phyloP scores from a whole-genome alignment of 2,888 invertebrate species.

The Eristalinus aeneus region DNA sequence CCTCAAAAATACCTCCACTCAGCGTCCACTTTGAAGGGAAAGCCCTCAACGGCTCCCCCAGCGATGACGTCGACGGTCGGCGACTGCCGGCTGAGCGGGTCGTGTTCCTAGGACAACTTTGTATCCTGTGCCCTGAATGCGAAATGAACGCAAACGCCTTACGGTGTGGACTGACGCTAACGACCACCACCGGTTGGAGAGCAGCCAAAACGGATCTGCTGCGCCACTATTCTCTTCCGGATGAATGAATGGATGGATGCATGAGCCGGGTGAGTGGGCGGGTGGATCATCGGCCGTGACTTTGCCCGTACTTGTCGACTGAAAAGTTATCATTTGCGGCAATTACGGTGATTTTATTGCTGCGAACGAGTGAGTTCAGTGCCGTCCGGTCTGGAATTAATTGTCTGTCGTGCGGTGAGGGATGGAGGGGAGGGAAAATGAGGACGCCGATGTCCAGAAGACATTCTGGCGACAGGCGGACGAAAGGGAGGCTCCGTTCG shows the following conservation, averaged over 20 bases:
- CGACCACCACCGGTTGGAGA: neutral
- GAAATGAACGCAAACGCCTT: slow-evolving; percentile 48
- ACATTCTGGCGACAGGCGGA: neutral
- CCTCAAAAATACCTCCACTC: slow-evolving; percentile 9
- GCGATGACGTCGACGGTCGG: neutral
- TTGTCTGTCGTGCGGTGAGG: slow-evolving; percentile 2
- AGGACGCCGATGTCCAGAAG: neutral
- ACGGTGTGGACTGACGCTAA: slow-evolving; percentile 23
- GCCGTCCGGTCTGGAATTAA: slow-evolving; percentile 17
- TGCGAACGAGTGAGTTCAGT: slow-evolving; percentile 26
- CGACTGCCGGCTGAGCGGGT: neutral
- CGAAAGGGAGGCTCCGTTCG: neutral
- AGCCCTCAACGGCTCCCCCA: slow-evolving; percentile 15
- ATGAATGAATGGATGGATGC: neutral
- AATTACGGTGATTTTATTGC: slow-evolving; percentile 60
- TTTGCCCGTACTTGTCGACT: slow-evolving; percentile 15
- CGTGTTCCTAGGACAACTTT: slow-evolving; percentile 57
- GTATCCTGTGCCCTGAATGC: slow-evolving; percentile 54
- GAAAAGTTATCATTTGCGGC: slow-evolving; percentile 17
- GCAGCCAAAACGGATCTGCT: slow-evolving; percentile 47
- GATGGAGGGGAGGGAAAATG: neutral
- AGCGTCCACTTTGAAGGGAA: neutral
- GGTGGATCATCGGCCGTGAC: slow-evolving; percentile 5
- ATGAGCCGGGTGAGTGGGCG: neutral
- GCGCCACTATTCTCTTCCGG: neutral